Conservation (phyloP, 2,113 vertebrate genomes). For the Murina feae region DNA sequence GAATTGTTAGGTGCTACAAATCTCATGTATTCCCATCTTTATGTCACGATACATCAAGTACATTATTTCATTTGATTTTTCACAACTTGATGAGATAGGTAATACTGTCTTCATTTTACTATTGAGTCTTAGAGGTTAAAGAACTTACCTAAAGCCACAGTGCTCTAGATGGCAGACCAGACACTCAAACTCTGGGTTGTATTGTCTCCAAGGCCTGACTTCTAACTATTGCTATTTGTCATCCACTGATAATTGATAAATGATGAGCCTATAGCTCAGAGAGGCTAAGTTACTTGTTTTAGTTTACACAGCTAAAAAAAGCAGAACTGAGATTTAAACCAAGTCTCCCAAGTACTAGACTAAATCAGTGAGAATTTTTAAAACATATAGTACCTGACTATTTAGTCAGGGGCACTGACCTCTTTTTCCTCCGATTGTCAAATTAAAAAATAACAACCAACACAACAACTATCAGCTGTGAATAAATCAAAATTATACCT, state of each 20-base stretch:
- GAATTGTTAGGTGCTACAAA: background rate
- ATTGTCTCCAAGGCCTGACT: background rate
- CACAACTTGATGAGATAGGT: background rate
- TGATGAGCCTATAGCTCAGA: background rate
- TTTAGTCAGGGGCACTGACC: background rate
- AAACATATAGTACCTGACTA: background rate
- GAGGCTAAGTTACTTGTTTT: background rate
- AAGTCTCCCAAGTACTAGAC: background rate
- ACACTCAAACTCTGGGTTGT: background rate
- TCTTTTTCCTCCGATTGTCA: background rate
- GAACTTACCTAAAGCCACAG: background rate
- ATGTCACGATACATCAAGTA: background rate
- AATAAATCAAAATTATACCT: background rate
- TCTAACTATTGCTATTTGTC: background rate
- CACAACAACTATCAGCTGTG: background rate
- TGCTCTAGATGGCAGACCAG: background rate
- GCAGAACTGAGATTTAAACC: background rate
- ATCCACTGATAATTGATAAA: background rate
- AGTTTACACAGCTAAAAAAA: background rate
- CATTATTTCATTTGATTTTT: background rate
- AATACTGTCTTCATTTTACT: background rate
- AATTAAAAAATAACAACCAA: background rate
- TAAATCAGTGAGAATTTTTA: background rate
- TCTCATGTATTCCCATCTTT: background rate
- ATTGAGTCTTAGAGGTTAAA: background rate